These are phyloP conservation scores for Lasioglossum vierecki DNA, from an alignment of 2,888 invertebrate genomes.

Conservation along the genomic window DNA sequence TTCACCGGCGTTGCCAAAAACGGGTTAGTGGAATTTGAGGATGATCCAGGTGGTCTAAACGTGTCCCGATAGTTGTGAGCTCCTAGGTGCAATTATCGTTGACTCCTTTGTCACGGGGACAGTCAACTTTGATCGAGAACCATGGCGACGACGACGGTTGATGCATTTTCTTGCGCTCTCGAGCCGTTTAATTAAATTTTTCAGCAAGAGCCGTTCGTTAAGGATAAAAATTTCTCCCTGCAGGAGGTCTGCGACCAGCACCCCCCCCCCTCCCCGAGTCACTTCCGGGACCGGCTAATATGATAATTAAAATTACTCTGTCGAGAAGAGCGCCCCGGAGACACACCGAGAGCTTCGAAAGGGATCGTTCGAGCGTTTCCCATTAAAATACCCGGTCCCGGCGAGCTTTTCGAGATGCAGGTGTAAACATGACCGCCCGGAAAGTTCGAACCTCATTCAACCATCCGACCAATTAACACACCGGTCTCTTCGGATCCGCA, in stretches of 20 bases:
- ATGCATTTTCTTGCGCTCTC: constrained; percentile 56
- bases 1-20: constrained; percentile 7
- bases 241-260: constrained; percentile 2
- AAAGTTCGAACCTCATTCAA: not conserved
- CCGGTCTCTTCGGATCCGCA: not conserved
- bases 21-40: not conserved
- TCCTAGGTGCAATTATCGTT: constrained; percentile 69
- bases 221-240: constrained; percentile 53
- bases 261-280: not conserved
- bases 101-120: constrained; percentile 58
- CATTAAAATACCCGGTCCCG: constrained; percentile 60
- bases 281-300: constrained; percentile 59
- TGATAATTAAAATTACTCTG: constrained; percentile 73
- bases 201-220: constrained; percentile 61
- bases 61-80: constrained; percentile 61
- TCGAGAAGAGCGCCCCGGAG: constrained; percentile 40
- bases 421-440: constrained; percentile 42
- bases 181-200: constrained; percentile 74
- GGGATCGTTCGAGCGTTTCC: constrained; percentile 40
- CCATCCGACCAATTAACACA: constrained; percentile 22
- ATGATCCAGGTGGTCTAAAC: not conserved
- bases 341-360: not conserved
- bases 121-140: constrained; percentile 61
- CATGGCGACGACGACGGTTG: constrained; percentile 6
- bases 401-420: constrained; percentile 32